Evolutionary conservation across 2,797 vertebrate species (phyloP).

Genomic region (Anguilla marmorata): DNA sequence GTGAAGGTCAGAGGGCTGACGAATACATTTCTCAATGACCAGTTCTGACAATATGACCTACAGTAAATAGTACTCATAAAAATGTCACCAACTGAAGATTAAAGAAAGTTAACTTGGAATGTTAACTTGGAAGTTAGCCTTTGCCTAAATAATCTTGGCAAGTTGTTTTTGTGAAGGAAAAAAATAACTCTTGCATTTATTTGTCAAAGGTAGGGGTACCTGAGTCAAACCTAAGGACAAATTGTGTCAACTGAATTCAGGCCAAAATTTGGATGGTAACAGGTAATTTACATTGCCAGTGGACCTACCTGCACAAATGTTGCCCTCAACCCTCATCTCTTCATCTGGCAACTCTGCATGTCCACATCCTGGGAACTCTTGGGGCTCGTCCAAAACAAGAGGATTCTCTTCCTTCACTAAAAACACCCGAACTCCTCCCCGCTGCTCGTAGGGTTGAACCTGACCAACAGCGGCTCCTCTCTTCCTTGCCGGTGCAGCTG

Average conservation of each 20-base stretch:
- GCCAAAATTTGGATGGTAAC: background rate
- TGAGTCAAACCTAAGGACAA: background rate
- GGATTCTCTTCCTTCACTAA: slow-evolving; percentile 73
- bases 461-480: background rate
- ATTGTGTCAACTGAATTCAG: background rate
- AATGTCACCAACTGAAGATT: background rate
- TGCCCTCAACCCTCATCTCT: slow-evolving; percentile 51
- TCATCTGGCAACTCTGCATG: slow-evolving; percentile 59
- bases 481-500: background rate
- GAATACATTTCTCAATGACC: background rate
- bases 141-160: background rate
- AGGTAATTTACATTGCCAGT: background rate
- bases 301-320: slow-evolving; percentile 62
- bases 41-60: background rate
- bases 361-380: slow-evolving; percentile 44
- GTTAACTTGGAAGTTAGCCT: background rate
- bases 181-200: background rate
- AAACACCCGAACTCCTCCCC: slow-evolving; percentile 61
- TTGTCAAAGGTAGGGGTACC: background rate
- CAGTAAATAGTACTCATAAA: background rate
- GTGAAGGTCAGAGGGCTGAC: background rate
- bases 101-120: background rate
- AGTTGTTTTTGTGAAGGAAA: background rate
- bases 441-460: slow-evolving; percentile 37
- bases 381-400: slow-evolving; percentile 51